Conservation (phyloP, 2,797 vertebrate species). For the Coccyzus lansbergi region DNA sequence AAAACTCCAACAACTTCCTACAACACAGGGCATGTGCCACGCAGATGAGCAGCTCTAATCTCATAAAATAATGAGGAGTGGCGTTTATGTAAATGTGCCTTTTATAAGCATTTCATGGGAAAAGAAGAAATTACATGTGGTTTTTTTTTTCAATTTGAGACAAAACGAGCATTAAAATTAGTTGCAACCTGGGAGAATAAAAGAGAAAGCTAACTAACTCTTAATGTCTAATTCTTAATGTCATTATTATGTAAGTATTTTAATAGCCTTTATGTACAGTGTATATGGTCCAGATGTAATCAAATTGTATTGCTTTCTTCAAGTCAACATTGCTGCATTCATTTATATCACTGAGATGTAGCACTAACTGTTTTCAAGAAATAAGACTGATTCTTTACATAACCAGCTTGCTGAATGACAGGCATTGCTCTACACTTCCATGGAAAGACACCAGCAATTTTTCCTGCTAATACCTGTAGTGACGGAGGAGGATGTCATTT, state of each 20-base stretch:
- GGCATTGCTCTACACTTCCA: fast-evolving
- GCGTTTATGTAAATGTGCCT: fast-evolving
- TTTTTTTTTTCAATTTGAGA: neutral
- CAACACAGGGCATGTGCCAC: neutral
- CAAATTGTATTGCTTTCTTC: neutral
- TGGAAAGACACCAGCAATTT: neutral
- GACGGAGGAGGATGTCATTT: neutral
- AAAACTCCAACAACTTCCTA: neutral
- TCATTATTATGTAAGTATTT: neutral
- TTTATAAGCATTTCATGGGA: neutral
- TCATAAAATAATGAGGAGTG: neutral
- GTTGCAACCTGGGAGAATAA: neutral
- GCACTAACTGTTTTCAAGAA: neutral
- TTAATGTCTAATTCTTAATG: too few relatives aligned
- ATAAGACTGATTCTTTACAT: neutral
- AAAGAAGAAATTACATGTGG: neutral
- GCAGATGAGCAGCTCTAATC: neutral
- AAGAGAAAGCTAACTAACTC: neutral
- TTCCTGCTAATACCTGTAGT: neutral
- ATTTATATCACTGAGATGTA: neutral
- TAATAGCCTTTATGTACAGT: neutral
- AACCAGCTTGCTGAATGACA: neutral
- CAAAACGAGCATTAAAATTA: neutral
- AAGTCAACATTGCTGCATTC: neutral
- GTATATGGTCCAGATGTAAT: neutral